Conservation (phyloP, 2,797 vertebrate genomes). For the Momotus momota region DNA sequence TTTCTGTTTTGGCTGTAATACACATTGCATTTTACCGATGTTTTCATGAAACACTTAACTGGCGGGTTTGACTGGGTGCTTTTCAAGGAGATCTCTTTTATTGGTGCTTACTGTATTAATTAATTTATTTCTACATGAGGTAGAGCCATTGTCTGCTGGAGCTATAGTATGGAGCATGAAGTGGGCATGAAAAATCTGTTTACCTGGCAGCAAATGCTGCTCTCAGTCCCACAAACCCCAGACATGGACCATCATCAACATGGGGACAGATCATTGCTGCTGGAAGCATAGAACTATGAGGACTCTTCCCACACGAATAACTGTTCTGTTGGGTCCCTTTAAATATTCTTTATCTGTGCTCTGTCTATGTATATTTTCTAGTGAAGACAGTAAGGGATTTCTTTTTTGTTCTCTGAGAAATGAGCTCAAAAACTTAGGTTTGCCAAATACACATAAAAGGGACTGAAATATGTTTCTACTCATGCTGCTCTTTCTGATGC, state of each 20-base stretch:
- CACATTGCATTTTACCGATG: not conserved
- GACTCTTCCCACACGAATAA: not conserved
- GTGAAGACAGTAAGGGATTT: not conserved
- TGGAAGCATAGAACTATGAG: not conserved
- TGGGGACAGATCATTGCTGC: not conserved
- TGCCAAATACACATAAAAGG: rapidly evolving
- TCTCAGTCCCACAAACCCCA: not conserved
- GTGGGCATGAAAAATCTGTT: not conserved
- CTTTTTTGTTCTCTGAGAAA: not conserved
- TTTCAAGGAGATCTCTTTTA: not conserved
- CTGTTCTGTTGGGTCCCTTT: not conserved
- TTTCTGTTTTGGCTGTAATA: not conserved
- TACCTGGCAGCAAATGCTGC: not conserved
- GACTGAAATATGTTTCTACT: not conserved
- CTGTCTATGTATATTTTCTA: not conserved
- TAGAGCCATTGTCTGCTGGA: not conserved
- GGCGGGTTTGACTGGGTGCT: not conserved
- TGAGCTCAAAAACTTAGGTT: not conserved
- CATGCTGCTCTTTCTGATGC: not conserved
- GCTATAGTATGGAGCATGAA: not conserved
- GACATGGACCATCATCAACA: rapidly evolving
- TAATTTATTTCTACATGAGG: not conserved
- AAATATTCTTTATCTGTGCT: not conserved
- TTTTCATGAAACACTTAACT: not conserved
- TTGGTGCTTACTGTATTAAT: not conserved